Evolutionary conservation across 1,140 invertebrate genomes (phyloP).

Genomic region (Melitaea cinxia): DNA sequence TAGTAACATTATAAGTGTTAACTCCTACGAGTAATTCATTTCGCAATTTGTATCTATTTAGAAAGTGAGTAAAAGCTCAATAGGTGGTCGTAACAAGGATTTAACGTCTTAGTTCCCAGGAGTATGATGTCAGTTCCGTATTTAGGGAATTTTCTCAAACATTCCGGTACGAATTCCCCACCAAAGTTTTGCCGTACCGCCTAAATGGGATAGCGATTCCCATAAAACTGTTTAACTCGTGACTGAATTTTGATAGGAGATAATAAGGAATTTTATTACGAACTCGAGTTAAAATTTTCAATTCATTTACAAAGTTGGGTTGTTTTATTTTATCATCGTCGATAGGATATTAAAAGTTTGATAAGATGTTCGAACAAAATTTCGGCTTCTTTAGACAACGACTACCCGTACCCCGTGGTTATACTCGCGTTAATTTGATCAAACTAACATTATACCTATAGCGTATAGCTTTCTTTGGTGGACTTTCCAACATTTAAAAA

Average conservation of each 20-base stretch:
- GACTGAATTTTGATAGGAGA: slow-evolving; percentile 39
- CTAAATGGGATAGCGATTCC: slow-evolving; percentile 44
- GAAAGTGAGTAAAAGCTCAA: slow-evolving; percentile 64
- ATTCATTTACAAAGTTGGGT: slow-evolving; percentile 33
- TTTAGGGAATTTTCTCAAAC: slow-evolving; percentile 64
- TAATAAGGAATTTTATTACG: slow-evolving; percentile 44
- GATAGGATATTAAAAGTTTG: slow-evolving; percentile 14
- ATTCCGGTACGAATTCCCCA: slow-evolving; percentile 67
- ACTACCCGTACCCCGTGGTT: too few species aligned
- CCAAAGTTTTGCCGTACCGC: slow-evolving; percentile 56
- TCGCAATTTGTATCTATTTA: slow-evolving; percentile 72
- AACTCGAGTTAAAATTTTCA: slow-evolving; percentile 37
- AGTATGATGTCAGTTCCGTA: slow-evolving; percentile 55
- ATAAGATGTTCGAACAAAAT: slow-evolving; percentile 5
- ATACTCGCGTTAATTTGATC: too few species aligned
- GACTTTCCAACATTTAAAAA: too few species aligned
- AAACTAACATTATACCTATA: too few species aligned
- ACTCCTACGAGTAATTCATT: slow-evolving; percentile 51
- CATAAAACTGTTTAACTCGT: slow-evolving; percentile 43
- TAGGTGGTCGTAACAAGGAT: slow-evolving; percentile 72
- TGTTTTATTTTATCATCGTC: slow-evolving; percentile 30
- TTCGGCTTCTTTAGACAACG: background rate
- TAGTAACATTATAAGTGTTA: slow-evolving; percentile 30
- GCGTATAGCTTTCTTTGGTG: too few species aligned
- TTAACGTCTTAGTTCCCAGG: slow-evolving; percentile 73